A percentile compares a stretch with the other conserved stretches of the same genome.
phyloP scores from a whole-genome alignment of 2,797 vertebrate genomes.

The Dicrostonyx torquatus region DNA sequence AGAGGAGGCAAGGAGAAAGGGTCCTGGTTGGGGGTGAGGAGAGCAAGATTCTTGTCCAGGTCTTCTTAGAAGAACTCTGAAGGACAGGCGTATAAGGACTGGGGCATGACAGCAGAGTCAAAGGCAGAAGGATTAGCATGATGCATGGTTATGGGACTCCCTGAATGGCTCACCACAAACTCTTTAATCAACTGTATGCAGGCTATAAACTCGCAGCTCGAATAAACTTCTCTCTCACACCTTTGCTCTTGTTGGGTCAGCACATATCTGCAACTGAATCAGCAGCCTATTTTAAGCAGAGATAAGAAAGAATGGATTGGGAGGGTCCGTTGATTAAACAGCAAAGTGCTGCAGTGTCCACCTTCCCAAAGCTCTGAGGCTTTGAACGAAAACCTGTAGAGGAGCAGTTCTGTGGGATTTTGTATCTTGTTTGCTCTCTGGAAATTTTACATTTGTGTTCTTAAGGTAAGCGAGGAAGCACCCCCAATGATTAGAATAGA shows the following conservation, averaged over 20 bases:
- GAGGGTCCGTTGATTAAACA: neutral
- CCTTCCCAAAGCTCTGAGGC: neutral
- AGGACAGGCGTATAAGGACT: neutral
- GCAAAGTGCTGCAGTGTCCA: neutral
- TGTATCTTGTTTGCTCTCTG: conserved; percentile 1
- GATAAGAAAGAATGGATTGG: neutral
- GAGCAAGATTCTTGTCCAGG: neutral
- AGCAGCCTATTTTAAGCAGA: conserved; percentile 13
- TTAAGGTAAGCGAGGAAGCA: conserved; percentile 1
- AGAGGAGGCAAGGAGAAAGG: neutral
- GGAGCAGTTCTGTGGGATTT: neutral
- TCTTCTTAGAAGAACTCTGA: neutral
- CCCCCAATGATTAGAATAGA: neutral
- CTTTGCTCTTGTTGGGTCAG: conserved; percentile 41
- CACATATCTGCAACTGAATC: neutral
- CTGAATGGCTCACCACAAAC: neutral
- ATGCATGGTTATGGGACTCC: neutral
- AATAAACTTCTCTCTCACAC: conserved; percentile 22
- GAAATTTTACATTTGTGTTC: neutral
- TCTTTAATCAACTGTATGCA: conserved; percentile 10
- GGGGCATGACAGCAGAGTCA: neutral
- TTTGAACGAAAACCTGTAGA: neutral
- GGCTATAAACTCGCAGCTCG: conserved; percentile 22
- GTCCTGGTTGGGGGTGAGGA: neutral
- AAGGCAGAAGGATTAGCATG: conserved; percentile 6